Evolutionary conservation across 2,113 vertebrate genomes (phyloP).

Genomic region (Amblyopsis rosae): DNA sequence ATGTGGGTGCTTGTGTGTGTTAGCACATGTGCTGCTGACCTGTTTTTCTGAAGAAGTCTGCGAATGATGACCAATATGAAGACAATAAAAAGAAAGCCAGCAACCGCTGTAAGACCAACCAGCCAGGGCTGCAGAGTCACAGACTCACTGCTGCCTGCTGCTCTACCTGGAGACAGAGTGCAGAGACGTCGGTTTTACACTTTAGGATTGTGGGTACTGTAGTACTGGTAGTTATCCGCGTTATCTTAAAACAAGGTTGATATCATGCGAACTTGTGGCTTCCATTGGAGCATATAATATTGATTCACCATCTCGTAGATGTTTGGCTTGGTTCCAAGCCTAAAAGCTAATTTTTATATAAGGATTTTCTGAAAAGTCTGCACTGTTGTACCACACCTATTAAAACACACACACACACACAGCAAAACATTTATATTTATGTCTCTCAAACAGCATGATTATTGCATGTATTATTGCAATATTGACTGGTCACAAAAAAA

Average conservation of each 20-base stretch:
- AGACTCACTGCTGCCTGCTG: slow-evolving; percentile 4
- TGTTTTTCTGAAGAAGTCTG: slow-evolving; percentile 69
- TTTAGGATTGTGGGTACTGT: too few species aligned
- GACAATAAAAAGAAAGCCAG: slow-evolving; percentile 83
- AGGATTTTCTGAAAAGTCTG: too few species aligned
- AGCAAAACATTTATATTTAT: neutral
- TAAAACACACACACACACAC: slow-evolving; percentile 14
- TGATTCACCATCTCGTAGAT: too few species aligned
- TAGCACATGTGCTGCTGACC: slow-evolving; percentile 38
- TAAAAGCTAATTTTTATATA: too few species aligned
- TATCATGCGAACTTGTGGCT: too few species aligned
- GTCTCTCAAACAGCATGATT: too few species aligned
- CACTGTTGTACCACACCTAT: neutral
- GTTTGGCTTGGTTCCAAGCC: too few species aligned
- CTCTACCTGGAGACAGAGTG: neutral
- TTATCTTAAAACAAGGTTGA: too few species aligned
- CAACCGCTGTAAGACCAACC: slow-evolving; percentile 77
- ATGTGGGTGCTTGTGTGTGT: neutral
- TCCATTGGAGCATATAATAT: too few species aligned
- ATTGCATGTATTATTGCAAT: too few species aligned
- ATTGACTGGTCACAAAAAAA: too few species aligned
- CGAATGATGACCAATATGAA: slow-evolving; percentile 76
- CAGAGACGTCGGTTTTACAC: neutral
- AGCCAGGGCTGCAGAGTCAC: slow-evolving; percentile 79
- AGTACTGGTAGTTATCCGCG: too few species aligned